Evolutionary conservation across 2,797 vertebrate genomes (phyloP), one percentile per base, ranked within the genome.

Genomic region (Bufotes viridis): DNA sequence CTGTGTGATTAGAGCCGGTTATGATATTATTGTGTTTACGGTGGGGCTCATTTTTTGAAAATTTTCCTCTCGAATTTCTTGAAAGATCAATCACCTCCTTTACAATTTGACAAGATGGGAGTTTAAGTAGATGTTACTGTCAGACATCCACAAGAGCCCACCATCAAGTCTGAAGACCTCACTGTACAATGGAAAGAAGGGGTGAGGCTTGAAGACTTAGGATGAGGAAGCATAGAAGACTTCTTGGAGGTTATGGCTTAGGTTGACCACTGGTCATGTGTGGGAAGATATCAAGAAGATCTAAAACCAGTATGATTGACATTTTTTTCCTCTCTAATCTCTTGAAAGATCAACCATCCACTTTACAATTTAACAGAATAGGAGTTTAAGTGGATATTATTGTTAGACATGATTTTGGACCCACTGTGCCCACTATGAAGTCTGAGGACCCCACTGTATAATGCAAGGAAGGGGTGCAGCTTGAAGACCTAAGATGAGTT

Each of bases 61-160:
- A 63, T 60, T 72, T 81, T 72, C 72, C 67, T 80, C 42, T 82
- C 15, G 13, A 34, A 58, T 82, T 51, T 29, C 26, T 69, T 55
- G 8, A 79, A 61, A 81, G 85, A 86, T 83, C 84, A 63, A 78
- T 89, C 88, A 89, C 26, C 15, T 53, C 10, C 49, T 42, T 51
- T 51, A 63, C 22, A 82, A 89, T 86, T 53, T 86, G 84, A 78
- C 87, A 82, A 29, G 51, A 78, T 72, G 79, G 61, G 57, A 83
- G 82, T 74, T 78, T 80, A 74, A 88, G 55, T 69, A 24, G 58
- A 86, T n/a, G 81, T 49, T 75, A 49, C 67, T 61, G 67, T 89
- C 60, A 61, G 58, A 65, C 51, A 61, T 69, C 51, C 24, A 34
- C 13, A 53, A 20, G 29, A 29, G 15, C 57, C 20, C 49, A 79